These are phyloP conservation scores for Cydia strobilella DNA, from an alignment of 1,140 invertebrate genomes.

Conservation along the genomic window DNA sequence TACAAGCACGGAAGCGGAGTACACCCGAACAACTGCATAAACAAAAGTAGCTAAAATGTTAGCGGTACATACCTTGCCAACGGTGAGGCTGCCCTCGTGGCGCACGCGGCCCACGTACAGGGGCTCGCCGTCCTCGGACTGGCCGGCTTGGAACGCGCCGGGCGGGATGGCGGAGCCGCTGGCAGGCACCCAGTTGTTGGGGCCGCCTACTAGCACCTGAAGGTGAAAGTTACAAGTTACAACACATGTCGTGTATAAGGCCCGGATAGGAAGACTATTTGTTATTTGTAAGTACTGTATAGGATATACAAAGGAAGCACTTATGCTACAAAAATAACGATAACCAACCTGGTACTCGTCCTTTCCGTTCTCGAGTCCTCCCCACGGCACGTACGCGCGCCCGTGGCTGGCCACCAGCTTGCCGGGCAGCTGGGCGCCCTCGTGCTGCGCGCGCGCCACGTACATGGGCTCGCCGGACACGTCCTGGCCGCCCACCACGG, in stretches of 20 bases:
- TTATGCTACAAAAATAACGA: not conserved
- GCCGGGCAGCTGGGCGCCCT: constrained; percentile 89
- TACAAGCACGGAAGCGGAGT: too few relatives aligned
- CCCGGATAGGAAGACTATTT: not conserved
- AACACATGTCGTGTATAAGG: not conserved
- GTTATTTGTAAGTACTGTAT: too few relatives aligned
- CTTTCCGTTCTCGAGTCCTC: constrained; percentile 88
- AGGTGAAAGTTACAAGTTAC: not conserved
- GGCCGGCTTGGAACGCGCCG: constrained; percentile 86
- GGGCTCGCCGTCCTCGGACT: constrained; percentile 87
- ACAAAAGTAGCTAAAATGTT: not conserved
- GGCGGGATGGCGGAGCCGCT: constrained; percentile 84
- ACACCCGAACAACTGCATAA: too few relatives aligned
- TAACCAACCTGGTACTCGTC: constrained; percentile 85
- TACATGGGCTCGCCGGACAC: constrained; percentile 85
- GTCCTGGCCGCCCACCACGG: constrained; percentile 87
- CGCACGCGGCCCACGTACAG: constrained; percentile 85
- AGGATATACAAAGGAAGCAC: too few relatives aligned
- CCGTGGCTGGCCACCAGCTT: constrained; percentile 87
- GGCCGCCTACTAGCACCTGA: constrained; percentile 82
- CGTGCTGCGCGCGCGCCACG: constrained; percentile 86
- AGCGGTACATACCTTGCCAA: constrained; percentile 79
- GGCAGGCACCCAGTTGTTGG: constrained; percentile 82
- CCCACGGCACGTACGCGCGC: constrained; percentile 89
- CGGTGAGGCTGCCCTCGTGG: constrained; percentile 84